Percentiles rank a stretch among this genome's conserved stretches.
Conservation (phyloP, 2,113 vertebrate species). For the Pomatostomus ruficeps region DNA sequence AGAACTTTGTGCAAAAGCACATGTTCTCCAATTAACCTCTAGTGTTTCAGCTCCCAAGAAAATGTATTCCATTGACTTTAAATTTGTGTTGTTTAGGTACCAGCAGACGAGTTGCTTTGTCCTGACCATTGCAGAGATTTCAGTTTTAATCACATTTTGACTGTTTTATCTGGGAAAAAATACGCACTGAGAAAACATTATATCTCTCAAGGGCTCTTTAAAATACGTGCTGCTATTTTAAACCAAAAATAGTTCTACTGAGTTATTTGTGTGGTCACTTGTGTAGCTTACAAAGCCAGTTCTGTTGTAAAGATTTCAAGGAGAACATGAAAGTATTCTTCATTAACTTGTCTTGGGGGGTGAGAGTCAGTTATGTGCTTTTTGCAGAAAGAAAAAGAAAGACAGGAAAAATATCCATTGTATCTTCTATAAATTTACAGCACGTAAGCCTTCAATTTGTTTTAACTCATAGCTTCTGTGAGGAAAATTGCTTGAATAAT, state of each 20-base stretch:
- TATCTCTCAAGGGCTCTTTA: not conserved
- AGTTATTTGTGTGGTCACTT: not conserved
- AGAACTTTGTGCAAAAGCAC: not conserved
- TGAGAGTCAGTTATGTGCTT: not conserved
- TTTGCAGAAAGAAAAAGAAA: not conserved
- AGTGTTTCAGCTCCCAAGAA: not conserved
- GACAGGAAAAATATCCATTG: not conserved
- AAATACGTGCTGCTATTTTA: not conserved
- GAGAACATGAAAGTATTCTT: not conserved
- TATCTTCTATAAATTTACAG: not conserved
- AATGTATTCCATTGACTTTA: not conserved
- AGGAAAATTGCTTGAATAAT: not conserved
- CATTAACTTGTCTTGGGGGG: not conserved
- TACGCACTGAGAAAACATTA: not conserved
- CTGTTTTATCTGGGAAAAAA: not conserved
- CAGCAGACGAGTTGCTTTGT: not conserved
- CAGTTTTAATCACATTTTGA: not conserved
- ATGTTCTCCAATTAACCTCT: not conserved
- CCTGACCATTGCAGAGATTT: not conserved
- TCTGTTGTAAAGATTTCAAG: not conserved
- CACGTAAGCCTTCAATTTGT: not conserved
- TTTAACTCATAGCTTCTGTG: not conserved
- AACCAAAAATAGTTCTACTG: not conserved
- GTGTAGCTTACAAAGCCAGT: not conserved
- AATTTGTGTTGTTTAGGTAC: not conserved